These are phyloP conservation scores for Drosophila anomelani DNA, from an alignment of 2,888 invertebrate species.

Conservation along the genomic window DNA sequence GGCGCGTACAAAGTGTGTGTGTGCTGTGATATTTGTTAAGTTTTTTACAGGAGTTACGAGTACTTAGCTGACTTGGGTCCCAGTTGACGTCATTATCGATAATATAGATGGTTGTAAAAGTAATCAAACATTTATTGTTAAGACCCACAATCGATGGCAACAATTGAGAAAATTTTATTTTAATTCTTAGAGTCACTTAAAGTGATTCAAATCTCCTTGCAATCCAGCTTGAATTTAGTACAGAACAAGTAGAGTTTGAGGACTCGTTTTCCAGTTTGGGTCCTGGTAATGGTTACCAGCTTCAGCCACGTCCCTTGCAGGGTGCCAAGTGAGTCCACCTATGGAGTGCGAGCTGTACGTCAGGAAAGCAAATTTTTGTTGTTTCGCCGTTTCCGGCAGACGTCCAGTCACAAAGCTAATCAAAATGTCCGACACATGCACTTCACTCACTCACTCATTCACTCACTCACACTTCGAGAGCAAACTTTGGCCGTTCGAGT, in stretches of 20 bases:
- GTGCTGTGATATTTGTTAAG: slow-evolving; percentile 68
- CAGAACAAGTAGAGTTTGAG: not conserved
- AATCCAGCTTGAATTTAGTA: not conserved
- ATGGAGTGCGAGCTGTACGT: slow-evolving; percentile 6
- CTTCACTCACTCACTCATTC: slow-evolving; percentile 26
- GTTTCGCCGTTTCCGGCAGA: slow-evolving; percentile 65
- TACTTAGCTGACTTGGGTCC: slow-evolving; percentile 11
- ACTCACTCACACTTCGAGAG: slow-evolving; percentile 35
- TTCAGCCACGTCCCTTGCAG: not conserved
- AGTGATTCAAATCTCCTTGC: not conserved
- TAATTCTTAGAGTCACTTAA: not conserved
- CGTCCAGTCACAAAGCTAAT: slow-evolving; percentile 70
- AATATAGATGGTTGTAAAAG: not conserved
- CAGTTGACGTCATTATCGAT: not conserved
- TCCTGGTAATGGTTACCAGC: not conserved
- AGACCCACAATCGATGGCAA: not conserved
- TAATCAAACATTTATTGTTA: not conserved
- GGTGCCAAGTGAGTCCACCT: slow-evolving; percentile 9
- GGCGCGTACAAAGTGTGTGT: slow-evolving; percentile 4
- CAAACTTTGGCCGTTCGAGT: slow-evolving; percentile 54
- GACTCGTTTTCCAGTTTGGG: not conserved
- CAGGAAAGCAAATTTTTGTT: slow-evolving; percentile 23
- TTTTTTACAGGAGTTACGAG: slow-evolving; percentile 50
- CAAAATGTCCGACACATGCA: slow-evolving; percentile 74
- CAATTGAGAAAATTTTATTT: not conserved